These are phyloP conservation scores for Hypocryptadius cinnamomeus DNA, from an alignment of 2,113 vertebrate genomes.

Conservation along the genomic window DNA sequence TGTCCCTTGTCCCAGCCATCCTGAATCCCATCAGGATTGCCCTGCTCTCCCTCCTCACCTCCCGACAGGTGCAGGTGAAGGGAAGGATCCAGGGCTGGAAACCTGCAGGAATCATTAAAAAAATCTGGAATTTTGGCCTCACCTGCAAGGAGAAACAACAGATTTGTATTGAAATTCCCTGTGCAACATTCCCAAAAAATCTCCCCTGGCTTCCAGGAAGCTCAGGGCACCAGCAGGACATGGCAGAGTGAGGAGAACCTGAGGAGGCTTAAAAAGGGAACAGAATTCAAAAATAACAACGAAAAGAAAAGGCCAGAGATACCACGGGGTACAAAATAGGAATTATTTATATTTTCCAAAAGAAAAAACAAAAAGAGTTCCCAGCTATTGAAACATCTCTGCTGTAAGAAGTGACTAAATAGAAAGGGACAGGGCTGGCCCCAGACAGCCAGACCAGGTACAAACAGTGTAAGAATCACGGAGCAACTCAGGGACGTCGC, in stretches of 20 bases:
- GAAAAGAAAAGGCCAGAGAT: neutral
- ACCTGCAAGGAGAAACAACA: neutral
- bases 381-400: conserved; percentile 70
- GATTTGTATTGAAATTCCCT: neutral
- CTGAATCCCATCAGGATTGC: accelerated
- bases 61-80: neutral
- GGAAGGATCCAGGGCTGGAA: neutral
- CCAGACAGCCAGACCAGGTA: conserved; percentile 61
- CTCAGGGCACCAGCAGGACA: neutral
- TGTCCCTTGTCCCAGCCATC: neutral
- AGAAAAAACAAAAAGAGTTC: conserved; percentile 60
- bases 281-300: neutral
- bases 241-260: neutral
- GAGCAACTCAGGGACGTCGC: conserved; percentile 50
- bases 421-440: conserved; percentile 67
- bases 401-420: conserved; percentile 66
- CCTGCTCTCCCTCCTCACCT: neutral
- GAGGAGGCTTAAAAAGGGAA: neutral
- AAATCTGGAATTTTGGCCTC: neutral
- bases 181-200: neutral
- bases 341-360: conserved; percentile 82
- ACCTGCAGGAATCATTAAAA: neutral
- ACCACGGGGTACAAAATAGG: conserved; percentile 79
- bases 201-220: neutral
- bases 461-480: conserved; percentile 56